phyloP scores from a whole-genome alignment of 2,797 vertebrate species.

The Sebastiscus albofasciatus region DNA sequence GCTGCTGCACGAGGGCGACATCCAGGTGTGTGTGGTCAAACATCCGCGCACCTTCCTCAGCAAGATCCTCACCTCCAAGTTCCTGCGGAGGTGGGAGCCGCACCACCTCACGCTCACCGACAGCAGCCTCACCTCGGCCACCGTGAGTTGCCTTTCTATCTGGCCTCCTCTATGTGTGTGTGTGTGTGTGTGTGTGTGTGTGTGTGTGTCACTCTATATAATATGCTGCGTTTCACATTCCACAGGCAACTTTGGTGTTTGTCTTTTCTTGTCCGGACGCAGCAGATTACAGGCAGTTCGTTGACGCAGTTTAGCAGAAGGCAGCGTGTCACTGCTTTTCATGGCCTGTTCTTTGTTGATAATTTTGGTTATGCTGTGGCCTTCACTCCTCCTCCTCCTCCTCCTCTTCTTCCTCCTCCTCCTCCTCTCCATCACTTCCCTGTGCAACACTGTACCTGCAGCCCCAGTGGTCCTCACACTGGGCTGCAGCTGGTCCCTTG shows the following conservation, averaged over 20 bases:
- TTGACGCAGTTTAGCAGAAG: conserved; percentile 67
- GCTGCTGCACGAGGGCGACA: conserved; percentile 97
- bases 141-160: conserved; percentile 83
- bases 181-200: background rate
- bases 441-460: background rate
- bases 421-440: background rate
- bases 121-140: conserved; percentile 93
- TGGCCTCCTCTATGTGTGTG: background rate
- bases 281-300: conserved; percentile 43
- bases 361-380: background rate
- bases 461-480: background rate
- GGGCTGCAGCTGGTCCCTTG: background rate
- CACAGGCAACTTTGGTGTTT: conserved; percentile 41
- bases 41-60: conserved; percentile 98
- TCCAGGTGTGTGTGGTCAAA: conserved; percentile 97
- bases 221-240: conserved; percentile 48
- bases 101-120: conserved; percentile 96
- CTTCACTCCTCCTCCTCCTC: background rate
- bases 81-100: conserved; percentile 95
- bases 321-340: conserved; percentile 16
- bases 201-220: no score
- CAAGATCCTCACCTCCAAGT: conserved; percentile 99
- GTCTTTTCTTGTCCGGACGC: conserved; percentile 57
- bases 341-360: conserved; percentile 4
- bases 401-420: background rate